Evolutionary conservation across 1,140 invertebrate genomes (phyloP), one percentile per base, ranked within the genome.

Genomic region (Phthorimaea operculella): DNA sequence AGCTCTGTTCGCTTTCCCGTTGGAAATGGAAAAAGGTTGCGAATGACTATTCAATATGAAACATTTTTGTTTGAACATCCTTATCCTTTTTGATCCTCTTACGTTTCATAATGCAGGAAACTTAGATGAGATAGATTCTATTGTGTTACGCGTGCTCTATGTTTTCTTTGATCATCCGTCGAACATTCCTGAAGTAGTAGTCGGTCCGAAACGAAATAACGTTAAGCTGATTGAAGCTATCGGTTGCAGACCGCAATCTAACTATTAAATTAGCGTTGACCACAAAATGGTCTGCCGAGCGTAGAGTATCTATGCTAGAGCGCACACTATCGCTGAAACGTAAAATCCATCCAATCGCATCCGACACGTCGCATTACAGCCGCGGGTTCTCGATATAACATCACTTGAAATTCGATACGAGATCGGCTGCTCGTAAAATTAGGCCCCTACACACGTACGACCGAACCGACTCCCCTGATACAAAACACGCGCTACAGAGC

Each of bases 311-410:
- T 6, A 6, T 28, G 21, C 2, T 6, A 28, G 21, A 4, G 21
- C 21, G 2, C 21, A 6, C 21, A 28, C 21, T 28, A 6, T 70
- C 66, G 67, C 64, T 58, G 66, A 60, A 72, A 75, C 74, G 76
- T 81, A 76, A 79, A 82, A 82, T 79, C 72, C 71, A 70, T 74
- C 72, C 69, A 77, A 77, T 83, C 74, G 75, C 73, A 79, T 72
- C 72, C 66, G 74, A 78, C 78, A 80, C 75, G 74, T 79, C 72
- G 69, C 76, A 74, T 83, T 83, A 78, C 59, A 65, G 60, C 63
- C 53, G 66, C 62, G 63, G 68, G 68, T 71, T 74, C 73, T 73
- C 72, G 64, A 73, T 76, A 79, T 79, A 76, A 74, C 76, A 62
- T 63, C 68, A 72, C 72, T 83, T 75, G 76, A 80, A 81, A 83